phyloP scores from a whole-genome alignment of 2,888 invertebrate genomes.

The Orgyia antiqua region DNA sequence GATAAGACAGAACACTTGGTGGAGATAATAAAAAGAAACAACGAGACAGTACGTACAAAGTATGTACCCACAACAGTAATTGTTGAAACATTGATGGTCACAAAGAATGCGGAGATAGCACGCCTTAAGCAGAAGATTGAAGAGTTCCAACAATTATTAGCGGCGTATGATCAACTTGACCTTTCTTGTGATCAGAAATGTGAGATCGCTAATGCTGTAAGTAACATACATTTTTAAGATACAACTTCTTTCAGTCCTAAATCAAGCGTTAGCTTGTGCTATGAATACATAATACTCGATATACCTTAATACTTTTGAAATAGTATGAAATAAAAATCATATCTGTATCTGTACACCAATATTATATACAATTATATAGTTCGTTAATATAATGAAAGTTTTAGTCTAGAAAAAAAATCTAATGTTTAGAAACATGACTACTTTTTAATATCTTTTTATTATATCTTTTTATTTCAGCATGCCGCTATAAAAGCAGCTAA shows the following conservation, averaged over 20 bases:
- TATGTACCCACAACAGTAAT: constrained; percentile 65
- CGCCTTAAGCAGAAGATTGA: constrained; percentile 66
- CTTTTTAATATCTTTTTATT: too few species aligned
- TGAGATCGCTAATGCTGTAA: constrained; percentile 63
- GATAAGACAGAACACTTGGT: constrained; percentile 77
- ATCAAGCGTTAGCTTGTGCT: too few species aligned
- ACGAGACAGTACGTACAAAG: constrained; percentile 52
- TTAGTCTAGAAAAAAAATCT: too few species aligned
- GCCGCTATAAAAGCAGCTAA: constrained; percentile 62
- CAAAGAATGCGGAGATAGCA: constrained; percentile 72
- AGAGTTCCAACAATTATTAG: constrained; percentile 62
- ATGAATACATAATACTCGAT: too few species aligned
- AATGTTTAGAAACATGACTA: too few species aligned
- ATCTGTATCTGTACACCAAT: too few species aligned
- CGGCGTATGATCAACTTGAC: constrained; percentile 62
- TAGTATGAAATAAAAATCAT: too few species aligned
- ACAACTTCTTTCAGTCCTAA: not conserved
- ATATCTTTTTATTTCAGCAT: constrained; percentile 54
- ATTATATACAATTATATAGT: too few species aligned
- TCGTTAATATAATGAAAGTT: too few species aligned
- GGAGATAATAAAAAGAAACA: constrained; percentile 71
- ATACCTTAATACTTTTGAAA: too few species aligned
- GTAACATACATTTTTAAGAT: constrained; percentile 20
- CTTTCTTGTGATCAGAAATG: constrained; percentile 60
- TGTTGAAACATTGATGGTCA: constrained; percentile 58